phyloP scores from a whole-genome alignment of 2,113 vertebrate species.

The Haplochromis vanheusdeni region DNA sequence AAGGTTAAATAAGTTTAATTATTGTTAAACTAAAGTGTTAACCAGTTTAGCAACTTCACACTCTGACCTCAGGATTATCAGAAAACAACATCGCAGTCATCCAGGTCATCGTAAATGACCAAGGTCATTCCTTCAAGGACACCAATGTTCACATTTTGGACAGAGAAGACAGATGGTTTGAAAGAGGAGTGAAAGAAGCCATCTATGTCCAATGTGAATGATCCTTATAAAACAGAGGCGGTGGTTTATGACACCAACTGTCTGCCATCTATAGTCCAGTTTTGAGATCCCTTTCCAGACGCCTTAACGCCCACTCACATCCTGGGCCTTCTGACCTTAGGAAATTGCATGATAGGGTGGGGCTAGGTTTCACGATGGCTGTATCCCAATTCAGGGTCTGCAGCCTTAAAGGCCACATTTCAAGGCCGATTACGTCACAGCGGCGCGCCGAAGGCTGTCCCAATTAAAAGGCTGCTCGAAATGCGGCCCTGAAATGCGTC shows the following conservation, averaged over 20 bases:
- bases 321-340: background rate
- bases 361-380: background rate
- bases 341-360: background rate
- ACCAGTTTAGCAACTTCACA: background rate
- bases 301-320: background rate
- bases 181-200: background rate
- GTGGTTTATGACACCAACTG: rapidly evolving
- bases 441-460: no score
- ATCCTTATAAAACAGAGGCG: rapidly evolving
- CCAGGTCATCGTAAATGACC: rapidly evolving
- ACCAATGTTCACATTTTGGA: background rate
- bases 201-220: rapidly evolving
- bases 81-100: background rate
- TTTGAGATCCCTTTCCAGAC: background rate
- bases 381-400: no score
- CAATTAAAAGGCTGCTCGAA: no score
- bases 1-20: background rate
- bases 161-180: background rate
- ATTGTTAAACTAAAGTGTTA: background rate
- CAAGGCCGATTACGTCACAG: no score
- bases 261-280: background rate
- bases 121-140: rapidly evolving
- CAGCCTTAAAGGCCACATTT: no score
- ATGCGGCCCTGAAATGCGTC: no score
- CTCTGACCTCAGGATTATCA: background rate